Conservation (phyloP, 2,113 vertebrate species). For the Cichladusa arquata region DNA sequence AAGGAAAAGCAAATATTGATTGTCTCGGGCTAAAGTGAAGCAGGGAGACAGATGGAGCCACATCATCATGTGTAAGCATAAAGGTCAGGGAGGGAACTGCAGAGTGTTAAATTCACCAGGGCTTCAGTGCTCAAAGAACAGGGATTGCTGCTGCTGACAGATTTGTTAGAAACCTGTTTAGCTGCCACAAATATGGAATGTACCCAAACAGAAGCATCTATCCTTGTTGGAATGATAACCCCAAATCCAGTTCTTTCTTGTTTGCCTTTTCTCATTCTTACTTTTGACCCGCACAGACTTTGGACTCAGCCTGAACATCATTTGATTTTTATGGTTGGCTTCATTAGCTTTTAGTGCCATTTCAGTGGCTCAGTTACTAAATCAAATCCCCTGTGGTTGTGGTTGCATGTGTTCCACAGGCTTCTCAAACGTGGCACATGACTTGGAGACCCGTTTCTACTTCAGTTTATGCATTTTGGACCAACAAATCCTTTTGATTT, state of each 20-base stretch:
- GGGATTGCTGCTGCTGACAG: constrained; percentile 9
- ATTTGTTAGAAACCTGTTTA: constrained; percentile 16
- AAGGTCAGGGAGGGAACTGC: constrained; percentile 45
- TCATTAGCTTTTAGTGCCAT: constrained; percentile 38
- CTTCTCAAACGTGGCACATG: background rate
- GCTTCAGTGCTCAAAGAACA: background rate
- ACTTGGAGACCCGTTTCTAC: background rate
- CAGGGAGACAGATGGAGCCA: constrained; percentile 57
- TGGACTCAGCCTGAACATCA: constrained; percentile 2
- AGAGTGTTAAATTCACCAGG: constrained; percentile 22
- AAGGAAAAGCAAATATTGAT: constrained; percentile 66
- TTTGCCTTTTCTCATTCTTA: background rate
- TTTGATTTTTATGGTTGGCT: constrained; percentile 43
- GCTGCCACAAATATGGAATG: background rate
- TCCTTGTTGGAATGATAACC: constrained; percentile 4
- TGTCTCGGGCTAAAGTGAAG: constrained; percentile 11
- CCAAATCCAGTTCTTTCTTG: background rate
- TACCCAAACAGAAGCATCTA: constrained; percentile 6
- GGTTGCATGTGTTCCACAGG: constrained; percentile 30
- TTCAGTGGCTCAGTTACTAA: constrained; percentile 41
- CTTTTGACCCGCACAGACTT: background rate
- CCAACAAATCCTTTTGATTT: constrained; percentile 2
- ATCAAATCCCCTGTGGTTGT: constrained; percentile 21
- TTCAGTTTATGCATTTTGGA: constrained; percentile 32
- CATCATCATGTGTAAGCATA: constrained; percentile 23